phyloP scores from a whole-genome alignment of 2,888 invertebrate species.

The Escarpia spicata region DNA sequence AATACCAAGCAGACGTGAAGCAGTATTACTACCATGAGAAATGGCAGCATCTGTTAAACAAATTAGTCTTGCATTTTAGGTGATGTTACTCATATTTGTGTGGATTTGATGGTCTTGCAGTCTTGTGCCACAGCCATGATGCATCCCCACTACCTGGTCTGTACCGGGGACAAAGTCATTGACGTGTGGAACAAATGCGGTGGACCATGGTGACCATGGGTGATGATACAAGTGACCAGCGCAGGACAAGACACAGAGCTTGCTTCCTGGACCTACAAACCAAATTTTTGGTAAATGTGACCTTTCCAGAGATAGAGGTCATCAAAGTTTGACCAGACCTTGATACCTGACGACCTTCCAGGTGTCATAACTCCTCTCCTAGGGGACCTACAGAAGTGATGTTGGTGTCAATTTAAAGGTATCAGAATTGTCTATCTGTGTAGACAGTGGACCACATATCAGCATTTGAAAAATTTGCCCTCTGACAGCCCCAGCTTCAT shows the following conservation, averaged over 20 bases:
- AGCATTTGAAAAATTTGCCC: too few relatives aligned
- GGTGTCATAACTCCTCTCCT: too few relatives aligned
- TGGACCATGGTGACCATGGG: conserved; percentile 29
- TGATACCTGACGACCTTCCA: too few relatives aligned
- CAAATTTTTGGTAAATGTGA: too few relatives aligned
- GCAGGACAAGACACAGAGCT: neutral
- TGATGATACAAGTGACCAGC: neutral
- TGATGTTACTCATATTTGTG: neutral
- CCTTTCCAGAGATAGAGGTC: too few relatives aligned
- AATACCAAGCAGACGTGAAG: neutral
- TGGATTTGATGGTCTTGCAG: conserved; percentile 23
- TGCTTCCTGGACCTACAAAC: neutral
- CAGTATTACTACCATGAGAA: neutral
- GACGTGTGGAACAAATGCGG: conserved; percentile 33
- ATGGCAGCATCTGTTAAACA: neutral
- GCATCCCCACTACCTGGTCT: conserved; percentile 55
- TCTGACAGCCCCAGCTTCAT: too few relatives aligned
- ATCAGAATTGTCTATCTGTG: too few relatives aligned
- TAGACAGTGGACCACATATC: too few relatives aligned
- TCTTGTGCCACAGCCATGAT: conserved; percentile 59
- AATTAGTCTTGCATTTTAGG: neutral
- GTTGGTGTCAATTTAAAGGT: too few relatives aligned
- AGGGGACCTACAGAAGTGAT: too few relatives aligned
- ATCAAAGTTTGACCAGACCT: too few relatives aligned
- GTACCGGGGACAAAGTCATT: conserved; percentile 43